Base-by-base conservation (phyloP, 2,888 invertebrate genomes). In the Yponomeuta plumbellus region DNA sequence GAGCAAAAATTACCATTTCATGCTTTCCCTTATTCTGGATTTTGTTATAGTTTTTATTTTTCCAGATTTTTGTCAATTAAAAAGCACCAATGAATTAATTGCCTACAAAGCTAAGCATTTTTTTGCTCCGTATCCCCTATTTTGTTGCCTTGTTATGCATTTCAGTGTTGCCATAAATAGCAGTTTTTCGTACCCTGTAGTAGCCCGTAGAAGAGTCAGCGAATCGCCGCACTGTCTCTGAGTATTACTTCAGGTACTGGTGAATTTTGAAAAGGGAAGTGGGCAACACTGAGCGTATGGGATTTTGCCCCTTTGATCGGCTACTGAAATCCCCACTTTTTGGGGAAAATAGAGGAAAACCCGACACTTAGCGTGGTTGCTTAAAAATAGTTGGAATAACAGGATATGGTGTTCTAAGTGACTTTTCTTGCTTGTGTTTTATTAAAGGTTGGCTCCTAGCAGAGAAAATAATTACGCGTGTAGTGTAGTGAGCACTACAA, bases 211-310 rank as follows among this genome's bases (percentile, higher is more conserved):
- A 85, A 84, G 85, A 84, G 85, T 85, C 61, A 22, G 59, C 67
- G 65, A 70, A 67, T 6, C 75, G 92, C 93, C 90, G 85, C 92
- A 92, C 92, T 92, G 94, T 92, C 92, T 93, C 93, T 97, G 98
- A 98, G 98, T 98, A 98, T 98, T 98, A 97, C 97, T 97, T 98
- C 97, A 98, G 98, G 98, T 98, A 98, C 98, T 98, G 98, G 97
- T 96, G 92, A 78, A 76, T 79, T 71, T 67, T 70, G 66, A 71
- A 75, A 76, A 72, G 75, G 79, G 79, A 75, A 71, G 68, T 65
- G 69, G 72, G 73, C 66, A 61, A 10, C 44, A 40, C 44, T 10
- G n/a, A 57, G n/a, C 34, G 21, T 26, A 40, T n/a, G 26, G 65
- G 52, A 22, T 56, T 57, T 52, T 40, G 40, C 34, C 23, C 11